Evolutionary conservation across 2,888 invertebrate genomes (phyloP), one percentile per base, ranked within the genome.

Genomic region (Tipula helvola): DNA sequence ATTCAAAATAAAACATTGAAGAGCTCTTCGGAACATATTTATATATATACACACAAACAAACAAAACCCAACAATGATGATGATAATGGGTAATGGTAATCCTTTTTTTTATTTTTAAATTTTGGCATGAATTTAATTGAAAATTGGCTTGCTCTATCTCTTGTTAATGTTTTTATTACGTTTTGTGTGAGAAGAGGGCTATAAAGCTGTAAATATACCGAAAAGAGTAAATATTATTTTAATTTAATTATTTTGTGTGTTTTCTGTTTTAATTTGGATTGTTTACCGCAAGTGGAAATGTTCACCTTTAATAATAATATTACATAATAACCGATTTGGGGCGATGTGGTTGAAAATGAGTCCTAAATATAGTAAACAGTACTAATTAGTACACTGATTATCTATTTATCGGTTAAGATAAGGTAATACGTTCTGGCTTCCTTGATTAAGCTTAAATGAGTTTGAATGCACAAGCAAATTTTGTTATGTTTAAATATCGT

Each of bases 1-100:
- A 71, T 71, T 71, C 71, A 71, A 71, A 71, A 71, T 71, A 71
- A 71, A 71, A 71, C 71, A 71, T 71, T 71, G 71, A 71, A 71
- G 71, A 71, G 71, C 71, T 57, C 52, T 71, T 71, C 71, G 28
- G 71, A 28, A 71, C 71, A 71, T 4, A 71, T 2, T n/a, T n/a
- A n/a, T n/a, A n/a, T n/a, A n/a, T 28, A 71, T 28, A 71, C 28
- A 71, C 28, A 57, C 13, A 12, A n/a, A 28, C 28, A 71, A 28
- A 71, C 28, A 71, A 71, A 10, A 71, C 5, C 71, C 18, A 71
- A 71, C 71, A 28, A 71, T 71, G 28, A 28, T 28, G 71, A 71
- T 28, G 71, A 71, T 71, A 71, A 71, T 71, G 71, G 71, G 28
- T 71, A 16, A 52, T 52, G 52, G 18, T 16, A 71, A 71, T 71